Evolutionary conservation across 2,888 invertebrate species (phyloP).

Genomic region (Melanchra persicariae): DNA sequence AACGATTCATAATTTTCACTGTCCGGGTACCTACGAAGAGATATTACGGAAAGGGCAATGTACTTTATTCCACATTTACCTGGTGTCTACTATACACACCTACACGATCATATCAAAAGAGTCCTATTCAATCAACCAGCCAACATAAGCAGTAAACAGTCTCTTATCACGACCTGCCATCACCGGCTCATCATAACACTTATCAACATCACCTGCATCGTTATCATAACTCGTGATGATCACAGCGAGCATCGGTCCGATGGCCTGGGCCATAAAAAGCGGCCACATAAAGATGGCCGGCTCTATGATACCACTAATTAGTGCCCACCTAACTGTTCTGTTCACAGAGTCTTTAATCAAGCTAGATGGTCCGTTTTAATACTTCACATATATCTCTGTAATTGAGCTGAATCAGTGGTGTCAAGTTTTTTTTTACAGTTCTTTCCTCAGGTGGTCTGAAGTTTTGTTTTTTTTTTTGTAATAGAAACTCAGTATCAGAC

Average conservation of each 20-base stretch:
- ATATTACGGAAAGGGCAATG: too few species aligned
- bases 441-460: not conserved
- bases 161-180: conserved; percentile 3
- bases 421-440: conserved; percentile 13
- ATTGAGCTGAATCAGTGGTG: conserved; percentile 15
- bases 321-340: conserved; percentile 50
- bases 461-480: conserved; percentile 1
- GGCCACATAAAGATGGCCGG: conserved; percentile 42
- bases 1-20: too few species aligned
- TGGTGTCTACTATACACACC: too few species aligned
- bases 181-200: conserved; percentile 14
- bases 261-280: conserved; percentile 34
- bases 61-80: too few species aligned
- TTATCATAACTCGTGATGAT: conserved; percentile 46
- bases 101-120: not conserved
- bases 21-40: too few species aligned
- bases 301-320: conserved; percentile 59
- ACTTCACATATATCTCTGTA: conserved; percentile 32
- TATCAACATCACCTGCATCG: conserved; percentile 29
- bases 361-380: conserved; percentile 35
- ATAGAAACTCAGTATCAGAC: not conserved
- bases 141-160: not conserved
- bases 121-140: not conserved
- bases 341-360: conserved; percentile 61
- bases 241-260: conserved; percentile 29